A percentile compares a stretch with the other conserved stretches of the same genome.
These are phyloP conservation scores for Alentia gelatinosa DNA, from an alignment of 2,888 invertebrate species.

Conservation along the genomic window DNA sequence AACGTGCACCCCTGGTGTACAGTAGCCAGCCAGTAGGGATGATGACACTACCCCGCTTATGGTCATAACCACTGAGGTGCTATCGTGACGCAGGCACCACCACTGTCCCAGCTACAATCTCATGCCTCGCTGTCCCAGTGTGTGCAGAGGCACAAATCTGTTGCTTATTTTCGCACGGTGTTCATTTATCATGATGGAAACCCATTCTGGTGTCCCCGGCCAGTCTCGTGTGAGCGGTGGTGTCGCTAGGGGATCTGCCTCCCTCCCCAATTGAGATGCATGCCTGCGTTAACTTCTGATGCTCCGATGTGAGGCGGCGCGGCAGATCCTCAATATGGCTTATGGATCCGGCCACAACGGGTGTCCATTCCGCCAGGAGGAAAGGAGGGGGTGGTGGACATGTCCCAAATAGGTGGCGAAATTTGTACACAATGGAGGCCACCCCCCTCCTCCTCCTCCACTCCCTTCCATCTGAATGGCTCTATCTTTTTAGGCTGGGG, in stretches of 20 bases:
- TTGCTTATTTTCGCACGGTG: slow-evolving; percentile 40
- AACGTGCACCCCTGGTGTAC: background rate
- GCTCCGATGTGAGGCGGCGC: background rate
- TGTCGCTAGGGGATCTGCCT: background rate
- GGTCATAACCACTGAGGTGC: slow-evolving; percentile 1
- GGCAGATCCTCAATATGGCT: slow-evolving; percentile 38
- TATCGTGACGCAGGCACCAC: background rate
- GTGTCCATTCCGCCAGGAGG: slow-evolving; percentile 31
- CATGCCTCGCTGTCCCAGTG: background rate
- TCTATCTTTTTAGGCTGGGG: slow-evolving; percentile 5
- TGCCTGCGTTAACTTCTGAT: slow-evolving; percentile 37
- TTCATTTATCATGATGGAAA: slow-evolving; percentile 49
- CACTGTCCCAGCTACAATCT: background rate
- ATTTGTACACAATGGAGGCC: slow-evolving; percentile 40
- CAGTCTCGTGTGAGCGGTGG: too few relatives aligned
- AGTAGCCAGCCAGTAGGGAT: background rate
- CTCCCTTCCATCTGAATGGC: background rate
- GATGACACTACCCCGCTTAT: background rate
- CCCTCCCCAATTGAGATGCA: slow-evolving; percentile 22
- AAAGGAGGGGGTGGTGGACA: too few relatives aligned
- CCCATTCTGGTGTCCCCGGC: slow-evolving; percentile 18
- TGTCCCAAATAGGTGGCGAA: slow-evolving; percentile 27
- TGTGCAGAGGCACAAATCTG: slow-evolving; percentile 47
- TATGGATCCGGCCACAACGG: slow-evolving; percentile 36
- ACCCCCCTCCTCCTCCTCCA: background rate